Conservation (phyloP, 2,797 vertebrate genomes). For the Eospalax fontanierii region DNA sequence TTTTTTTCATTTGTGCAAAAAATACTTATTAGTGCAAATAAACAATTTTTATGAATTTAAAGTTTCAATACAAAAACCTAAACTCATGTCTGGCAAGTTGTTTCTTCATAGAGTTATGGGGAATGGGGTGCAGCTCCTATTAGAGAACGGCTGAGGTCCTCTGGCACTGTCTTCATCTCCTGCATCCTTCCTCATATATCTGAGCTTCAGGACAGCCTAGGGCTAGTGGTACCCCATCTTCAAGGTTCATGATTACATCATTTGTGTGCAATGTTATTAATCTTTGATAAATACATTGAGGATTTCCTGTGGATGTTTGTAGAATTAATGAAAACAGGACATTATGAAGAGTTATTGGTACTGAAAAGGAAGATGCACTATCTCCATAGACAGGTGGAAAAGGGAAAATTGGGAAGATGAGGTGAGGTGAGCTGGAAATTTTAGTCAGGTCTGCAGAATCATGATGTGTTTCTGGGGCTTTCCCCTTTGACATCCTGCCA, state of each 20-base stretch:
- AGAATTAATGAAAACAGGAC: background rate
- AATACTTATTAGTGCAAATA: background rate
- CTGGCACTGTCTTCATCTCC: background rate
- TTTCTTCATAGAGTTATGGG: background rate
- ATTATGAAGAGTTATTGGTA: background rate
- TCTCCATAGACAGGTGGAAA: background rate
- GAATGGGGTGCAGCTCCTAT: rapidly evolving
- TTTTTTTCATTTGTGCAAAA: background rate
- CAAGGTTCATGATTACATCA: too few relatives aligned
- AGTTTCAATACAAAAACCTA: background rate
- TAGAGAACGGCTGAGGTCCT: rapidly evolving
- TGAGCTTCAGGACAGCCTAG: background rate
- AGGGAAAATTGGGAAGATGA: background rate
- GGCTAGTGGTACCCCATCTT: background rate
- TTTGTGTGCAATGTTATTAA: background rate
- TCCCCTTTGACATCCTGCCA: background rate
- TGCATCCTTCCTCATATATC: background rate
- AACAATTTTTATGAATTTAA: background rate
- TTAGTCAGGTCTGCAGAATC: background rate
- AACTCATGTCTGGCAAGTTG: background rate
- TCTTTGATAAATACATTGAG: background rate
- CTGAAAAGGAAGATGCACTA: background rate
- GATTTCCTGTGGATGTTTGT: background rate
- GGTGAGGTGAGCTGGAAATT: background rate
- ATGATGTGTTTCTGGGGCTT: background rate